Evolutionary conservation across 2,113 vertebrate genomes (phyloP).

Genomic region (Chiloscyllium plagiosum): DNA sequence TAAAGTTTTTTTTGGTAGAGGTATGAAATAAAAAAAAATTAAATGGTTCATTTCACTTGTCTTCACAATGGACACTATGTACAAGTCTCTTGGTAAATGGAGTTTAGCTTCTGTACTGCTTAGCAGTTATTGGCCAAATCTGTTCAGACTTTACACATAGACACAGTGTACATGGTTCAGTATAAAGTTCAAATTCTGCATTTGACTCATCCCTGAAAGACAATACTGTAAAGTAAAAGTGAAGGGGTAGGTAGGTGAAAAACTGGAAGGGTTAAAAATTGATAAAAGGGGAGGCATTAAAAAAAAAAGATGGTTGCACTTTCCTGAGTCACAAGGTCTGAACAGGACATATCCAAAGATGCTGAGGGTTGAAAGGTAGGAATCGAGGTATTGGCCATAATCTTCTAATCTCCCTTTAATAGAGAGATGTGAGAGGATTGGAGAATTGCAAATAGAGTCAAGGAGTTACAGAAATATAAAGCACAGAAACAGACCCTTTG

Average conservation of each 20-base stretch:
- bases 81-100: neutral
- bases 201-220: neutral
- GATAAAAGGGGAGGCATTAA: neutral
- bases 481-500: too few relatives aligned
- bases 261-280: neutral
- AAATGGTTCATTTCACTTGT: neutral
- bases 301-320: too few relatives aligned
- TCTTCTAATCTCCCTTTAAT: neutral
- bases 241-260: neutral
- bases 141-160: neutral
- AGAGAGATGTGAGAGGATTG: too few relatives aligned
- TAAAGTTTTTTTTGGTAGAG: neutral
- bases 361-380: neutral
- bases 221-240: neutral
- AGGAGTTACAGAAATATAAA: too few relatives aligned
- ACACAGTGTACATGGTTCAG: neutral
- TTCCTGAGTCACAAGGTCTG: neutral
- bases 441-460: too few relatives aligned
- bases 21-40: neutral
- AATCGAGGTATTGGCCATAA: neutral
- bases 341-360: neutral
- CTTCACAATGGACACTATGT: neutral
- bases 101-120: neutral
- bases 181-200: neutral
- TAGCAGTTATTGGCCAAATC: neutral